phyloP scores from a whole-genome alignment of 2,113 vertebrate species.

The Limnothrissa miodon region DNA sequence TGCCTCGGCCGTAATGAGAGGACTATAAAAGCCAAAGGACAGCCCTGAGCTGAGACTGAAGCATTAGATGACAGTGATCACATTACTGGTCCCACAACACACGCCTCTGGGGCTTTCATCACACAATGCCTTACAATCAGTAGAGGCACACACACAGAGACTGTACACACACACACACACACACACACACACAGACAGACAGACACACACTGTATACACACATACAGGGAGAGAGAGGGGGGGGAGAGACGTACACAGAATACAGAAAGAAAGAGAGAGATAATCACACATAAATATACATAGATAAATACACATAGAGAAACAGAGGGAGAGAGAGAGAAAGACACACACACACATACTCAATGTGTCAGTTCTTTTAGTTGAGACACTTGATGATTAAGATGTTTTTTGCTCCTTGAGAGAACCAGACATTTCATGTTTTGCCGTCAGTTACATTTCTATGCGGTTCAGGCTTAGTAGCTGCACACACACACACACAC shows the following conservation, averaged over 20 bases:
- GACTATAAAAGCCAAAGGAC: neutral
- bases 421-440: too few species aligned
- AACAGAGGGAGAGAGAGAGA: too few species aligned
- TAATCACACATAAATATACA: neutral
- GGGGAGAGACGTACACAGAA: too few species aligned
- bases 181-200: constrained; percentile 8
- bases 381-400: too few species aligned
- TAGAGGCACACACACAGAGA: neutral
- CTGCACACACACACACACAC: constrained; percentile 18
- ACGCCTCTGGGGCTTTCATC: neutral
- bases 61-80: neutral
- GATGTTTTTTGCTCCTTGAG: too few species aligned
- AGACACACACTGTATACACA: neutral
- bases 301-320: too few species aligned
- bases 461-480: too few species aligned
- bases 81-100: neutral
- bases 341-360: too few species aligned
- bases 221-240: too few species aligned
- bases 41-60: neutral
- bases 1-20: neutral
- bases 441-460: too few species aligned
- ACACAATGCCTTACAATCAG: neutral
- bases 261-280: neutral
- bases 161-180: too few species aligned
- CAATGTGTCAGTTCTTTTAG: too few species aligned